Conservation (phyloP, 2,888 invertebrate genomes). For the Stenichneumon culpator region DNA sequence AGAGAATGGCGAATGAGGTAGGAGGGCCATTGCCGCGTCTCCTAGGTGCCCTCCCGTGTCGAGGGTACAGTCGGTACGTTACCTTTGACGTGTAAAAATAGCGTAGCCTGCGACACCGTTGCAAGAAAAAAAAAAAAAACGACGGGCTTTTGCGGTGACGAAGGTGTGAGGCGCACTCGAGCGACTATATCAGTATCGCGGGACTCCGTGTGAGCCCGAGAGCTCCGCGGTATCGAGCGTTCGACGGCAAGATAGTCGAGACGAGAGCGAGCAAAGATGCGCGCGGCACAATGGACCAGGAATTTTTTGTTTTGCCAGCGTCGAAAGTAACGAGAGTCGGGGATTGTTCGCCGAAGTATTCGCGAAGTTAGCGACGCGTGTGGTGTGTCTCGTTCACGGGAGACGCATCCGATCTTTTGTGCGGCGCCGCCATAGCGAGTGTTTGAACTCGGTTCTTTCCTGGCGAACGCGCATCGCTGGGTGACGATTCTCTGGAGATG, state of each 20-base stretch:
- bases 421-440: not conserved
- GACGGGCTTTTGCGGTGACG: not conserved
- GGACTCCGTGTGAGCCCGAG: not conserved
- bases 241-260: not conserved
- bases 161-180: not conserved
- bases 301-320: not conserved
- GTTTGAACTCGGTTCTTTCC: conserved; percentile 39
- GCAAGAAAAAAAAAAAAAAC: not conserved
- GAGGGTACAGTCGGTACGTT: not conserved
- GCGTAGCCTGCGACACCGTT: not conserved
- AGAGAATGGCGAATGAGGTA: not conserved
- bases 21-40: not conserved
- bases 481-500: conserved; percentile 46
- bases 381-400: not conserved
- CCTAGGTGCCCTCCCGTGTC: not conserved
- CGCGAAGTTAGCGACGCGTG: not conserved
- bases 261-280: not conserved
- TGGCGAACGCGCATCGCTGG: conserved; percentile 26
- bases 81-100: conserved; percentile 44
- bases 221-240: not conserved
- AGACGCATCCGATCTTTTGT: conserved; percentile 23
- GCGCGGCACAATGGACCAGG: not conserved
- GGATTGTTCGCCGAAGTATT: not conserved
- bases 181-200: conserved; percentile 1
- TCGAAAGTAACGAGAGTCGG: not conserved